These are phyloP conservation scores for Grammomys dolichurus DNA, from an alignment of 2,113 vertebrate genomes.

Conservation along the genomic window DNA sequence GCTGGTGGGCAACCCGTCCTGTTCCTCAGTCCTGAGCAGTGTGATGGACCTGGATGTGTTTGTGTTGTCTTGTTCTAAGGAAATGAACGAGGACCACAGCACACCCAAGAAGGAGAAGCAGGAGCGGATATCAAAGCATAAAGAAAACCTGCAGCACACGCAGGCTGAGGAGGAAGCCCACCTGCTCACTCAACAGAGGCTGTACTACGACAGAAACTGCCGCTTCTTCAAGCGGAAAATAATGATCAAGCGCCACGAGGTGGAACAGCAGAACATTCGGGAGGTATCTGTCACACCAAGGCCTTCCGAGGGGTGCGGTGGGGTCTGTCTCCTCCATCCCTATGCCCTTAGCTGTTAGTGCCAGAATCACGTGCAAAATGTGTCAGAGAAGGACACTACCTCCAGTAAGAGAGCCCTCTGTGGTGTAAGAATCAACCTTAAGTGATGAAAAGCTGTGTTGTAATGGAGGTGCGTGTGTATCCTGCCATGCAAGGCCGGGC, in stretches of 20 bases:
- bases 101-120: conserved; percentile 99
- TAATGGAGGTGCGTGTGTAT: neutral
- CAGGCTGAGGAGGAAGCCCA: conserved; percentile 99
- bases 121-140: conserved; percentile 98
- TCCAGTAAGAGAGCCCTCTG: neutral
- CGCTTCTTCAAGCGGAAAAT: conserved; percentile 96
- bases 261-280: conserved; percentile 98
- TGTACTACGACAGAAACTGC: conserved; percentile 97
- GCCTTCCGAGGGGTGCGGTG: neutral
- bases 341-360: neutral
- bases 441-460: neutral
- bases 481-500: neutral
- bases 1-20: neutral
- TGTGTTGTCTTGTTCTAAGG: conserved; percentile 85
- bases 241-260: conserved; percentile 95
- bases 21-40: neutral
- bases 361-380: neutral
- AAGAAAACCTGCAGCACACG: conserved; percentile 99
- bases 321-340: neutral
- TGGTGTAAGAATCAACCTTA: neutral
- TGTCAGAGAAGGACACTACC: neutral
- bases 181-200: conserved; percentile 96
- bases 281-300: conserved; percentile 88
- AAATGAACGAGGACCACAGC: conserved; percentile 99
- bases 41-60: neutral